These are phyloP conservation scores for Sebastes cheni DNA, from an alignment of 2,797 vertebrate species.

Conservation along the genomic window DNA sequence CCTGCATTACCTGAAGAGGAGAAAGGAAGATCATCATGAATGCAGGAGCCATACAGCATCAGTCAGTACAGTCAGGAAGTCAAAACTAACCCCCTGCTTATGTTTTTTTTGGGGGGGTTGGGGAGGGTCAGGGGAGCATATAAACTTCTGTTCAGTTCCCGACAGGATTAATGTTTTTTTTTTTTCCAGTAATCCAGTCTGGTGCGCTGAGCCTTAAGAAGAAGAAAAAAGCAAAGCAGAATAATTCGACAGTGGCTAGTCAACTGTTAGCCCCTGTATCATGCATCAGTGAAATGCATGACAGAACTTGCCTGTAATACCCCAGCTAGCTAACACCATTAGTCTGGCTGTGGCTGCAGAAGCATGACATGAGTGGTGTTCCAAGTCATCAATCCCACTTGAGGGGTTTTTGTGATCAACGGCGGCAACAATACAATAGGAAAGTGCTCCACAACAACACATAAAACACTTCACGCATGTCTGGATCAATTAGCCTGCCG, in stretches of 20 bases:
- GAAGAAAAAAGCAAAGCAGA: slow-evolving; percentile 39
- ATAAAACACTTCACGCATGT: slow-evolving; percentile 42
- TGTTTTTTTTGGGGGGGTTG: not conserved
- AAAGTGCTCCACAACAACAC: slow-evolving; percentile 9
- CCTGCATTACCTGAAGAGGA: slow-evolving; percentile 94
- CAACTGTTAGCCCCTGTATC: slow-evolving; percentile 18
- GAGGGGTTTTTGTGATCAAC: slow-evolving; percentile 43
- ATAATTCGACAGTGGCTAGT: slow-evolving; percentile 40
- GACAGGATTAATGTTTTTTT: slow-evolving; percentile 39
- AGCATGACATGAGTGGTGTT: slow-evolving; percentile 43
- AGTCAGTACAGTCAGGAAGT: not conserved
- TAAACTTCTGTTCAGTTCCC: slow-evolving; percentile 24
- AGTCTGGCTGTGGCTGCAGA: slow-evolving; percentile 48
- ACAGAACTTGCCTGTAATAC: slow-evolving; percentile 42
- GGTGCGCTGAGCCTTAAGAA: slow-evolving; percentile 38
- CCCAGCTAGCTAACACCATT: slow-evolving; percentile 49
- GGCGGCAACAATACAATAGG: not conserved
- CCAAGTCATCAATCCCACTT: slow-evolving; percentile 46
- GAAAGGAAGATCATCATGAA: not conserved
- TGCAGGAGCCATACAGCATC: not conserved
- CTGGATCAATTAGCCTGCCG: slow-evolving; percentile 35
- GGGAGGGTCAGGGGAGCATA: not conserved
- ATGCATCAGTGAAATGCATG: slow-evolving; percentile 41
- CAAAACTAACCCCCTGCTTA: slow-evolving; percentile 1
- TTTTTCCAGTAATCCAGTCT: slow-evolving; percentile 51